Conservation (phyloP, 1,140 invertebrate genomes). For the Tetramorium simillimum region DNA sequence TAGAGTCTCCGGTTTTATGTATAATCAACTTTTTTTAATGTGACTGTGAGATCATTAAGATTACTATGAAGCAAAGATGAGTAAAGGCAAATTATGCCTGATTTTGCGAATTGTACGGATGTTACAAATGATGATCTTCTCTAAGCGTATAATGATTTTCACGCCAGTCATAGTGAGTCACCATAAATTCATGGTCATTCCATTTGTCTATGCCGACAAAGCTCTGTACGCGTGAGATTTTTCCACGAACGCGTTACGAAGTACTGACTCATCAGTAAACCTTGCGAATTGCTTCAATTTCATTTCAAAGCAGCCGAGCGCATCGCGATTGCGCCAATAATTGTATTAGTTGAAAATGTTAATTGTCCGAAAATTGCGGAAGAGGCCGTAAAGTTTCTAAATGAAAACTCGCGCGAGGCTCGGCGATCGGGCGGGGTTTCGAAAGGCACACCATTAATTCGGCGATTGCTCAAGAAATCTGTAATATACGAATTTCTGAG, state of each 20-base stretch:
- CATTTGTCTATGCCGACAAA: constrained; percentile 29
- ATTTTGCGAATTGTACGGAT: not conserved
- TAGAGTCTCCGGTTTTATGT: not conserved
- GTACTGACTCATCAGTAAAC: constrained; percentile 59
- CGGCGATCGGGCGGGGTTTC: not conserved
- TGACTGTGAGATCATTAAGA: not conserved
- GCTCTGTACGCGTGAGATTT: constrained; percentile 44
- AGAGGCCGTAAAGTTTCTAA: not conserved
- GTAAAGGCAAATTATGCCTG: not conserved
- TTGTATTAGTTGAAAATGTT: constrained; percentile 42
- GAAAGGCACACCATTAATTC: not conserved
- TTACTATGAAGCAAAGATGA: not conserved
- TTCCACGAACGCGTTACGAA: constrained; percentile 62
- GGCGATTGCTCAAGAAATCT: not conserved
- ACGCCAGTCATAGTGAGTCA: constrained; percentile 59
- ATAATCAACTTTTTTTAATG: not conserved
- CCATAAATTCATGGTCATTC: constrained; percentile 53
- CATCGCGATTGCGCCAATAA: not conserved
- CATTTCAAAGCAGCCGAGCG: not conserved
- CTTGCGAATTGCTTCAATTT: not conserved
- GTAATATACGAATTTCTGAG: not conserved
- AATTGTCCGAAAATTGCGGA: constrained; percentile 10
- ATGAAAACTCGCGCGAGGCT: constrained; percentile 8
- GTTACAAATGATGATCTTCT: not conserved
- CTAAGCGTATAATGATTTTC: constrained; percentile 38